These are phyloP conservation scores for Trididemnum miniatum DNA, from an alignment of 23 tunicate genomes.

Conservation along the genomic window DNA sequence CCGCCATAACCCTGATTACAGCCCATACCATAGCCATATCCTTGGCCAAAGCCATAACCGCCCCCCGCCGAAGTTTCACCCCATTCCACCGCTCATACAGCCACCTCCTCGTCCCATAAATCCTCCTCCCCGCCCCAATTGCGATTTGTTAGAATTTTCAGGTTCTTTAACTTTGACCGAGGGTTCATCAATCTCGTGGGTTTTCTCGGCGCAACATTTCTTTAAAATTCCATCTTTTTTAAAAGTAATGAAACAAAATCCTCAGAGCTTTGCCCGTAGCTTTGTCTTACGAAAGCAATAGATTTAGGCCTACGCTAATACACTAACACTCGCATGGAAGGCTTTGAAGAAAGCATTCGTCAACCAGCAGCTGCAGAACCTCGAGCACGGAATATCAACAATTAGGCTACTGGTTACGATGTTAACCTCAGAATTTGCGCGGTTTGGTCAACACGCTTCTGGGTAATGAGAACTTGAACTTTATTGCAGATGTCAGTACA, in stretches of 20 bases:
- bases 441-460: no score
- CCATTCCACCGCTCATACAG: constrained; percentile 28
- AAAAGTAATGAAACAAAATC: constrained; percentile 91
- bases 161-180: constrained; percentile 73
- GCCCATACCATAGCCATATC: constrained; percentile 49
- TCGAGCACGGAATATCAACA: no score
- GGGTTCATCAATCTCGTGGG: constrained; percentile 75
- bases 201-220: constrained; percentile 36
- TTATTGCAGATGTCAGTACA: no score
- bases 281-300: constrained; percentile 63
- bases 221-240: constrained; percentile 81
- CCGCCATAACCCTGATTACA: constrained; percentile 34
- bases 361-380: no score
- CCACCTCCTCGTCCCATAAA: constrained; percentile 43
- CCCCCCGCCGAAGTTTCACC: constrained; percentile 8
- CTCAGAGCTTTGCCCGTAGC: constrained; percentile 46
- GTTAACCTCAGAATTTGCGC: no score
- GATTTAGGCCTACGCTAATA: no score
- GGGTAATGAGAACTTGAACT: no score
- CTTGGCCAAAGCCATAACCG: constrained; percentile 65
- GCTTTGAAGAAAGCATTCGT: no score
- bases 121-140: constrained; percentile 33
- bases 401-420: no score
- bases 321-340: no score
- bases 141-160: constrained; percentile 16